Conservation (phyloP, 2,888 invertebrate genomes). For the Eudasyphora cyanicolor region DNA sequence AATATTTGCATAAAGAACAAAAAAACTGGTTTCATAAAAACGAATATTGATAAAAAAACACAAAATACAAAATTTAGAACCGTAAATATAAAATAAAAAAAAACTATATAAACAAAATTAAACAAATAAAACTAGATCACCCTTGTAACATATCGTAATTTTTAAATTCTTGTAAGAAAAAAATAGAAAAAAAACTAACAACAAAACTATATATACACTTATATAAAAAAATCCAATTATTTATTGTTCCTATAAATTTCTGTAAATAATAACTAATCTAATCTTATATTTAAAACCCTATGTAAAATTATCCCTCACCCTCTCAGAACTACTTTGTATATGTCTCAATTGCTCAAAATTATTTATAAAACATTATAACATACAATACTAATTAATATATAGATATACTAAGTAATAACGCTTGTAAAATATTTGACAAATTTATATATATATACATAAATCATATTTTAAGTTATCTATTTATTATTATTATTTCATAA, state of each 20-base stretch:
- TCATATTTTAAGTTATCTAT: conserved; percentile 34
- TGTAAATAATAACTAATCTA: conserved; percentile 47
- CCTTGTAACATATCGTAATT: conserved; percentile 32
- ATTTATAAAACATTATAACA: conserved; percentile 45
- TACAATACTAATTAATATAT: conserved; percentile 17
- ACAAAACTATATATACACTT: neutral
- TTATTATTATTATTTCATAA: conserved; percentile 21
- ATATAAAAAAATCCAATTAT: conserved; percentile 25
- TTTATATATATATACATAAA: neutral
- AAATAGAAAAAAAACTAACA: conserved; percentile 8
- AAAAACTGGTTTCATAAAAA: conserved; percentile 58
- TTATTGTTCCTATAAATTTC: conserved; percentile 62
- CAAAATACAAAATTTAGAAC: neutral
- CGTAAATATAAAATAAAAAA: conserved; percentile 17
- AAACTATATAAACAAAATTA: conserved; percentile 24
- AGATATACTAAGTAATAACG: conserved; percentile 1
- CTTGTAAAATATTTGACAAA: conserved; percentile 32
- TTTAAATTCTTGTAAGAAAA: neutral
- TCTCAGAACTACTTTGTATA: conserved; percentile 47
- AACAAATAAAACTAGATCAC: neutral
- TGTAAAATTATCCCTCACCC: neutral
- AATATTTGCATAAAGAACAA: conserved; percentile 13
- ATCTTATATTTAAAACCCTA: conserved; percentile 44
- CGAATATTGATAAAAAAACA: conserved; percentile 39
- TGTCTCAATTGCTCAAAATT: conserved; percentile 64